Base-by-base conservation (phyloP, 2,888 invertebrate species). In the Escarpia spicata region DNA sequence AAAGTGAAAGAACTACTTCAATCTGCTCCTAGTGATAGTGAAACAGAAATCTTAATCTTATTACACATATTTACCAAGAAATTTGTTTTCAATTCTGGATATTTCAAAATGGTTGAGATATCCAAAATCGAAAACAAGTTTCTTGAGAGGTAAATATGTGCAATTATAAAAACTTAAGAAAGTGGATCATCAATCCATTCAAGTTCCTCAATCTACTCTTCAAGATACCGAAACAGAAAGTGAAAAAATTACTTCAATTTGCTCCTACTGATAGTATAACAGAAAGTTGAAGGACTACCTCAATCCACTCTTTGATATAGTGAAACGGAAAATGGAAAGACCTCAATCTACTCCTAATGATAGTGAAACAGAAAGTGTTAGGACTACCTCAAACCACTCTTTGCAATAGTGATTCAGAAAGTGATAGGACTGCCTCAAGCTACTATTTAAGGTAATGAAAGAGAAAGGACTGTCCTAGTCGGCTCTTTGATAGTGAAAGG, bases 251-350 rank as follows among this genome's bases (percentile, higher is more conserved):
- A 75, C 75, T 6, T 19, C 26, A 75, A 75, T 75, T 6, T 75
- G 75, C 15, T 75, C 26, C 19, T 75, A 60, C 60, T 75, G 26
- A 75, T 75, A 75, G 75, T 26, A 6, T 19, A 26, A 3, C 19
- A 26, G 26, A 75, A 75, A 15, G 26, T 75, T 15, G 19, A 75
- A 75, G 26, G 75, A 75, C 75, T 75, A 75, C 19, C 26, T 75
- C 26, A 26, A 75, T 75, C 75, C 1, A 19, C 19, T 75, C 26
- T 75, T 75, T 19, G 15, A 19, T 15, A 92, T 75, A 58, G 52
- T 90, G 37, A 90, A 92, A 92, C 31, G 26, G 91, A 92, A 92
- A n/a, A 19, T 90, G 58, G 31, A 92, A 89, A 4, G 31, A 92
- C 43, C 52, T 37, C 15, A 26, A 44, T 43, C 44, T 43, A 75